These are phyloP conservation scores for Leucophenga maculata DNA, from an alignment of 2,888 invertebrate genomes.

Conservation along the genomic window DNA sequence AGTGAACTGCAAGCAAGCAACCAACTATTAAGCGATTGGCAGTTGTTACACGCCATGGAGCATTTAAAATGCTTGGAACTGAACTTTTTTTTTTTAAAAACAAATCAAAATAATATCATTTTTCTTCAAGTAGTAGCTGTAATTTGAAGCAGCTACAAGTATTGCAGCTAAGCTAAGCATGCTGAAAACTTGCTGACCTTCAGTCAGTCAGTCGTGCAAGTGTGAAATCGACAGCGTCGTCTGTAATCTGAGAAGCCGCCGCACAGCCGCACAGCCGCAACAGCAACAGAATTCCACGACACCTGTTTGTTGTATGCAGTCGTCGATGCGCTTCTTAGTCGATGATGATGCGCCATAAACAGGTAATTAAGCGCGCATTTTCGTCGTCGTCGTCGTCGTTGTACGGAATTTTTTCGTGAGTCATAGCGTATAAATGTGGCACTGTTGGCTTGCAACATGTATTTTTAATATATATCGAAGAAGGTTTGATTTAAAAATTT, in stretches of 20 bases:
- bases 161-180: conserved; percentile 1
- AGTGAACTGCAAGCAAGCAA: background rate
- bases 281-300: conserved; percentile 57
- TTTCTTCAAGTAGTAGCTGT: conserved; percentile 11
- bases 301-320: conserved; percentile 46
- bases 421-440: conserved; percentile 21
- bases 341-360: conserved; percentile 3
- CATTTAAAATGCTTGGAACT: conserved; percentile 28
- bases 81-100: background rate
- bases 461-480: background rate
- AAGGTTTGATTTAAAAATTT: background rate
- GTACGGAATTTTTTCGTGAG: conserved; percentile 23
- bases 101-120: conserved; percentile 22
- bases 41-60: conserved; percentile 26
- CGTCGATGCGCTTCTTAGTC: conserved; percentile 26
- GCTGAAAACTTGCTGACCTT: conserved; percentile 58
- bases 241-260: background rate
- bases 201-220: conserved; percentile 35
- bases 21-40: background rate
- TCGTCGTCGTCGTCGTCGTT: background rate
- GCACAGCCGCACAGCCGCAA: background rate
- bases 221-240: conserved; percentile 23
- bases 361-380: conserved; percentile 28
- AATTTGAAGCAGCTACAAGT: conserved; percentile 1
- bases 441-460: background rate